Evolutionary conservation across 1,140 invertebrate species (phyloP).

Genomic region (Zaprionus africanus): DNA sequence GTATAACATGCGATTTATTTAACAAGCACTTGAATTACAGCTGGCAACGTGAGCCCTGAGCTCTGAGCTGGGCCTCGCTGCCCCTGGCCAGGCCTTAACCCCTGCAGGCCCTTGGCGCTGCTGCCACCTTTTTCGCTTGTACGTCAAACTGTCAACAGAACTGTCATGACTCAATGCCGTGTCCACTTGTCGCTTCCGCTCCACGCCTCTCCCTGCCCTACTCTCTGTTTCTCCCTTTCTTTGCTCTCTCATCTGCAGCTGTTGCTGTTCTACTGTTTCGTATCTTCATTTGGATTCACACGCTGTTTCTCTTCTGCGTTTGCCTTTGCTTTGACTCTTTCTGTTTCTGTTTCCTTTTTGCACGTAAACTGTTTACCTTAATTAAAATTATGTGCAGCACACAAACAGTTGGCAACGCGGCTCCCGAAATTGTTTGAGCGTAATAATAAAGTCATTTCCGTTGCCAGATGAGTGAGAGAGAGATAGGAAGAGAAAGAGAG

Average conservation of each 20-base stretch:
- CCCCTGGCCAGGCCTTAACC: neutral
- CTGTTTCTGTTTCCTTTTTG: conserved; percentile 30
- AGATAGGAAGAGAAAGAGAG: neutral
- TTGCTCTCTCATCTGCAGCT: neutral
- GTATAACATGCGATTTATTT: conserved; percentile 52
- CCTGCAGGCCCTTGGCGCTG: neutral
- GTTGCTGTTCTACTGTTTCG: conserved; percentile 9
- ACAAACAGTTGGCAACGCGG: conserved; percentile 56
- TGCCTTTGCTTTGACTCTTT: conserved; percentile 23
- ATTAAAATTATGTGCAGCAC: conserved; percentile 63
- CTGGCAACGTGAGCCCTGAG: conserved; percentile 35
- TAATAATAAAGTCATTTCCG: conserved; percentile 66
- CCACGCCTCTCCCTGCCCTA: neutral
- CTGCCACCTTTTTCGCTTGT: conserved; percentile 16
- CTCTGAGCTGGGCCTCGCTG: neutral
- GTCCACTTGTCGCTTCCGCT: conserved; percentile 12
- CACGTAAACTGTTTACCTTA: conserved; percentile 67
- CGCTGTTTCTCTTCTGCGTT: conserved; percentile 27
- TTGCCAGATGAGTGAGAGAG: conserved; percentile 34
- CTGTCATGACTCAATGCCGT: conserved; percentile 49
- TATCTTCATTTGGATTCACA: conserved; percentile 55
- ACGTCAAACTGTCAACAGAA: conserved; percentile 55
- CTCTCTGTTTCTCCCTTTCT: neutral
- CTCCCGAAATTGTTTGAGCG: conserved; percentile 53
- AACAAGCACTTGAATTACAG: conserved; percentile 50